Conservation (phyloP, 2,888 invertebrate genomes). For the Lycia hirtaria region DNA sequence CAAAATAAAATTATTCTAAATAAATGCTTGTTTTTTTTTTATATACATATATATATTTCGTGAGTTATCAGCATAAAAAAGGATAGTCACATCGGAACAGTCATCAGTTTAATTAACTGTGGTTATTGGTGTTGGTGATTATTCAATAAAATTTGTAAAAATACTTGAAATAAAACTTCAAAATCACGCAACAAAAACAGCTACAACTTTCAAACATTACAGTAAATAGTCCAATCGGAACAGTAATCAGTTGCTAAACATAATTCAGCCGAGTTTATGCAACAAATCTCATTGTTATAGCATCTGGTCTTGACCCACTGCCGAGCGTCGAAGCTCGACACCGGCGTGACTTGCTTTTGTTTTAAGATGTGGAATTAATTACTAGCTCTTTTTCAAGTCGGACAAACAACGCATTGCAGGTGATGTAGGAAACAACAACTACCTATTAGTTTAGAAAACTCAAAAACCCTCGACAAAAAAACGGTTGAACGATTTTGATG, state of each 20-base stretch:
- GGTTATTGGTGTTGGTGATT: no score
- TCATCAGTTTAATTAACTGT: no score
- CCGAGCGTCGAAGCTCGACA: slow-evolving; percentile 8
- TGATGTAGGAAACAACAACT: not conserved
- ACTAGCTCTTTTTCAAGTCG: not conserved
- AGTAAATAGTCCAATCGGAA: not conserved
- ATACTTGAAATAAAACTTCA: no score
- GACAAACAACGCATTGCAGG: not conserved
- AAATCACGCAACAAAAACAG: no score
- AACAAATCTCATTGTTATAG: slow-evolving; percentile 14
- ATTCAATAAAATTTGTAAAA: no score
- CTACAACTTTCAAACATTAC: not conserved
- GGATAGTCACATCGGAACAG: no score
- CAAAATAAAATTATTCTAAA: no score
- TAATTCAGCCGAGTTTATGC: slow-evolving; percentile 18
- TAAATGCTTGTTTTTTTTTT: no score
- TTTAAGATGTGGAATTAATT: slow-evolving; percentile 3
- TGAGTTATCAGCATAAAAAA: no score
- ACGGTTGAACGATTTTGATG: no score
- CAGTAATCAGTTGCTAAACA: slow-evolving; percentile 19
- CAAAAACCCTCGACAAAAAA: no score
- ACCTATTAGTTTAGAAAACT: not conserved
- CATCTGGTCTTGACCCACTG: slow-evolving; percentile 24
- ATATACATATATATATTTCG: no score
- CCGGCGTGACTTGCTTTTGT: slow-evolving; percentile 8